Percentiles rank a stretch among this genome's conserved stretches.
Conservation (phyloP, 2,888 invertebrate species). For the Molorchus minor region DNA sequence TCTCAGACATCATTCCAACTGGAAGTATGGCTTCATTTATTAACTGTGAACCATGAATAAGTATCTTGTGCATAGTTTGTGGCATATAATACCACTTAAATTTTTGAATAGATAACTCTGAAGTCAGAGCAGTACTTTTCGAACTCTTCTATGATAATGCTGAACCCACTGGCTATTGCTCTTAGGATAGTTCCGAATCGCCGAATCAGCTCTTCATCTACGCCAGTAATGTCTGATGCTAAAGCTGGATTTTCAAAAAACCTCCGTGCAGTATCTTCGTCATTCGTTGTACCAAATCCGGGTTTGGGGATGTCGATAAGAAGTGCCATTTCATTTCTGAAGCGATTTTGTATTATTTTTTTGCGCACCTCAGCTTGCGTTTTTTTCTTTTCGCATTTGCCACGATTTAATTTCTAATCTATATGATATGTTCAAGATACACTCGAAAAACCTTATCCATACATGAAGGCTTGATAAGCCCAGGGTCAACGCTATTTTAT, state of each 20-base stretch:
- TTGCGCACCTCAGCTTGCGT: neutral
- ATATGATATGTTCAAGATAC: constrained; percentile 16
- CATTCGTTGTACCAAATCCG: constrained; percentile 11
- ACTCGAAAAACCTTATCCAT: constrained; percentile 18
- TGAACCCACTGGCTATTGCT: constrained; percentile 27
- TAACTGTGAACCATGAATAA: constrained; percentile 37
- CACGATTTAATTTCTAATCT: constrained; percentile 21
- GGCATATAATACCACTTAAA: constrained; percentile 41
- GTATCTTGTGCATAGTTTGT: constrained; percentile 36
- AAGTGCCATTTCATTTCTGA: neutral
- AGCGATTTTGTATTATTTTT: constrained; percentile 9
- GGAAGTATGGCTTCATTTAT: constrained; percentile 36
- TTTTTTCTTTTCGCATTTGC: constrained; percentile 15
- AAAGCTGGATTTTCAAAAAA: constrained; percentile 14
- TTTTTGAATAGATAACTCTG: constrained; percentile 29
- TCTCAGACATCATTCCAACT: constrained; percentile 39
- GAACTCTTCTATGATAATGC: constrained; percentile 28
- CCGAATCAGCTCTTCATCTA: neutral
- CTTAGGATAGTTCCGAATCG: constrained; percentile 16
- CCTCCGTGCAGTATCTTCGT: constrained; percentile 5
- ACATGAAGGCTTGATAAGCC: constrained; percentile 24
- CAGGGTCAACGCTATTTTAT: constrained; percentile 21
- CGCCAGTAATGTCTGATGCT: constrained; percentile 7
- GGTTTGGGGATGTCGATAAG: constrained; percentile 11
- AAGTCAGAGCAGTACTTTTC: constrained; percentile 23